Conservation (phyloP, 2,113 vertebrate species). For the Plestiodon gilberti region DNA sequence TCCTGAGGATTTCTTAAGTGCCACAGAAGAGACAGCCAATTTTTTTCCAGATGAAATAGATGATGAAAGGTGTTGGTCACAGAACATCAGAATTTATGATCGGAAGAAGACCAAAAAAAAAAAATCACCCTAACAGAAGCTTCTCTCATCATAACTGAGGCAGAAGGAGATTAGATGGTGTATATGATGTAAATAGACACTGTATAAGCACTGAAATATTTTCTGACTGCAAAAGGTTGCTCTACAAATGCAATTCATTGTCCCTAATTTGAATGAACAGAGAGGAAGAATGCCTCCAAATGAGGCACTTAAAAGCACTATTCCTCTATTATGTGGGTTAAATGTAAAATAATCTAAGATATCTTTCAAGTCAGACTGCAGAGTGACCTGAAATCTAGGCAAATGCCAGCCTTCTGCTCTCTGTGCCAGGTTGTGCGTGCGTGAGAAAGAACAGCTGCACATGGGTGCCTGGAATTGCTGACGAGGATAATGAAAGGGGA, state of each 20-base stretch:
- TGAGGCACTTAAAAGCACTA: conserved; percentile 63
- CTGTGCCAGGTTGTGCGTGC: neutral
- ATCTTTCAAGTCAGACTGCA: neutral
- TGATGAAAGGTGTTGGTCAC: conserved; percentile 67
- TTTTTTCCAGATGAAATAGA: conserved; percentile 48
- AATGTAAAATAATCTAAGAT: neutral
- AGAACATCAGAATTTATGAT: conserved; percentile 48
- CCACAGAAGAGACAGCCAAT: conserved; percentile 46
- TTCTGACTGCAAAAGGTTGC: conserved; percentile 40
- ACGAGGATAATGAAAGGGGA: neutral
- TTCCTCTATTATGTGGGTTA: conserved; percentile 33
- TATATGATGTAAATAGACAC: conserved; percentile 35
- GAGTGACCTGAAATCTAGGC: rapidly evolving
- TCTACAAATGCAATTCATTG: conserved; percentile 61
- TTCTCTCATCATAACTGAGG: conserved; percentile 31
- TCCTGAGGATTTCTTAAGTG: conserved; percentile 65
- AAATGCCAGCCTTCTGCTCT: neutral
- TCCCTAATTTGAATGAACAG: conserved; percentile 62
- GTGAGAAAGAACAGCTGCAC: neutral
- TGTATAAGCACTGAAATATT: conserved; percentile 38
- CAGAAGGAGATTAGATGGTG: conserved; percentile 39
- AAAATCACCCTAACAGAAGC: conserved; percentile 24
- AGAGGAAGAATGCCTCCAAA: conserved; percentile 65
- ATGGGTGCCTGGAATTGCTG: neutral
- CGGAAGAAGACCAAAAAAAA: neutral